Percentiles rank a stretch among this genome's conserved stretches.
Evolutionary conservation across 2,113 vertebrate genomes (phyloP).

Genomic region (Narcine bancroftii): DNA sequence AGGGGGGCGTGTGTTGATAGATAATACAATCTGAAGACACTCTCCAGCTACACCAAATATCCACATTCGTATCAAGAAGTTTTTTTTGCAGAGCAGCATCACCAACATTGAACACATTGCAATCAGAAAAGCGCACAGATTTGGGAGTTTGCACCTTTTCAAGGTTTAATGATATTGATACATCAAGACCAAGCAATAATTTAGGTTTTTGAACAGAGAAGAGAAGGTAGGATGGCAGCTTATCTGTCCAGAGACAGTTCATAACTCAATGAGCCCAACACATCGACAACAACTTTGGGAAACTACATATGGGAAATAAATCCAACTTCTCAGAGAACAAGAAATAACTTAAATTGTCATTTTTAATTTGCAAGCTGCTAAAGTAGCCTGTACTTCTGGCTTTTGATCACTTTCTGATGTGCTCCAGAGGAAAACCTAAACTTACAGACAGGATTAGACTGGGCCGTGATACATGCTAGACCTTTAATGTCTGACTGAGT

Average conservation of each 20-base stretch:
- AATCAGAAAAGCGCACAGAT: not conserved
- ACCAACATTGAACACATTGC: not conserved
- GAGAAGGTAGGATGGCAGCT: not conserved
- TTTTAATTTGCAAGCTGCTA: not conserved
- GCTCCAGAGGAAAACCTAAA: not conserved
- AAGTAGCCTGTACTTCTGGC: not conserved
- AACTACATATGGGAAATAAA: not conserved
- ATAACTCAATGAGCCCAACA: not conserved
- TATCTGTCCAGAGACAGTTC: not conserved
- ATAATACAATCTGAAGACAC: not conserved
- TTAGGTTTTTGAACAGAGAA: not conserved
- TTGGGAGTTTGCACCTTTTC: not conserved
- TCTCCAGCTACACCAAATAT: not conserved
- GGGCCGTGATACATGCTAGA: not conserved
- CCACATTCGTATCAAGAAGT: not conserved
- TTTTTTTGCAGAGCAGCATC: not conserved
- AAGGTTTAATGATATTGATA: not conserved
- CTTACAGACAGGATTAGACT: not conserved
- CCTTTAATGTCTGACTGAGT: not conserved
- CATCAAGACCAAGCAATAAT: not conserved
- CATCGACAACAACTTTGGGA: not conserved
- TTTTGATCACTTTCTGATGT: not conserved
- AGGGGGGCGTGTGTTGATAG: not conserved
- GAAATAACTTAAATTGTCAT: not conserved
- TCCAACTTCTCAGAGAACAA: not conserved